phyloP scores from a whole-genome alignment of 2,888 invertebrate genomes.

The Apeira syringaria region DNA sequence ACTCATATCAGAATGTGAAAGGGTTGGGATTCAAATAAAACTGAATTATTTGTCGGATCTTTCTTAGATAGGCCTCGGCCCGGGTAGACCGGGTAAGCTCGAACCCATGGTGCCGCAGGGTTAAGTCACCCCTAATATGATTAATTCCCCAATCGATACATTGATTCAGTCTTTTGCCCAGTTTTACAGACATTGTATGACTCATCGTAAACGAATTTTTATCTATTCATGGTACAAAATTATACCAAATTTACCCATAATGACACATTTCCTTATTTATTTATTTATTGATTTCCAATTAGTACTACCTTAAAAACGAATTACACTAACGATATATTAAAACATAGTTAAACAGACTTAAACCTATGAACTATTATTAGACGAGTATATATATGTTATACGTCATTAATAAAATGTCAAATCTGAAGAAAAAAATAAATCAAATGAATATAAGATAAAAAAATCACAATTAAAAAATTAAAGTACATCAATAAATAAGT shows the following conservation, averaged over 20 bases:
- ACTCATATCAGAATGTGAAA: conserved; percentile 32
- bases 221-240: not conserved
- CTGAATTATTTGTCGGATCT: conserved; percentile 47
- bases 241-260: not conserved
- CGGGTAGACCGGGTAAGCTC: conserved; percentile 9
- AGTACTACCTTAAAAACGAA: too few relatives aligned
- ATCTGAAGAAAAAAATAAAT: too few relatives aligned
- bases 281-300: too few relatives aligned
- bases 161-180: conserved; percentile 63
- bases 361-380: too few relatives aligned
- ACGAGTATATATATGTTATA: too few relatives aligned
- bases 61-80: conserved; percentile 31
- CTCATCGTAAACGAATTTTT: conserved; percentile 52
- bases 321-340: too few relatives aligned
- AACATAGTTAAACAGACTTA: too few relatives aligned
- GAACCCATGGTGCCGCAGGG: conserved; percentile 14
- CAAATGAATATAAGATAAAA: too few relatives aligned
- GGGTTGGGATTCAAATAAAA: conserved; percentile 43
- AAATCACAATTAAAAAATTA: too few relatives aligned
- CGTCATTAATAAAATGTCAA: too few relatives aligned
- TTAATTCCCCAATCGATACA: conserved; percentile 65
- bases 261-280: not conserved
- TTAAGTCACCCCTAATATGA: conserved; percentile 55
- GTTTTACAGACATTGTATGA: conserved; percentile 57
- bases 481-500: too few relatives aligned